Evolutionary conservation across 2,797 vertebrate genomes (phyloP).

Genomic region (Delichon dasypus): DNA sequence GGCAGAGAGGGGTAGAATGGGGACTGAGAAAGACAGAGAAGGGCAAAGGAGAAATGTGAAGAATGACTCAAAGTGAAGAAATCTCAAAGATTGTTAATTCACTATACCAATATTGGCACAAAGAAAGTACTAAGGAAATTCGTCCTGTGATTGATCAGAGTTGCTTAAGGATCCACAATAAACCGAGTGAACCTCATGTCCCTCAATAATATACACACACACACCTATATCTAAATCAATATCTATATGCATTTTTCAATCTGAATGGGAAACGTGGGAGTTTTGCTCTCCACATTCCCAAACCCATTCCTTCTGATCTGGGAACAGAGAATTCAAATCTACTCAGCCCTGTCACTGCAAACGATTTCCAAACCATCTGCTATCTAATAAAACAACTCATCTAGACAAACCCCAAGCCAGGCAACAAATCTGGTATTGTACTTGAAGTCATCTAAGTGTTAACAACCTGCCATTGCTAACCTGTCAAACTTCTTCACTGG

Average conservation of each 20-base stretch:
- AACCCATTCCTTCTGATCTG: background rate
- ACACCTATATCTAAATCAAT: background rate
- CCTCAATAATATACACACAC: background rate
- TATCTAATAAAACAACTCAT: conserved; percentile 64
- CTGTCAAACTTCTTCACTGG: conserved; percentile 31
- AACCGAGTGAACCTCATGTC: background rate
- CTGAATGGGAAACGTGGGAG: background rate
- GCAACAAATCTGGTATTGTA: conserved; percentile 45
- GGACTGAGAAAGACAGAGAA: background rate
- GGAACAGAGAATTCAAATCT: conserved; percentile 48
- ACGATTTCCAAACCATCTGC: conserved; percentile 69
- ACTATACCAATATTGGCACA: background rate
- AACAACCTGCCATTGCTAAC: conserved; percentile 44
- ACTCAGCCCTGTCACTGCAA: conserved; percentile 46
- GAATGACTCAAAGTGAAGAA: background rate
- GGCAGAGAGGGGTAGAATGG: background rate
- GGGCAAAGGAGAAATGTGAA: background rate
- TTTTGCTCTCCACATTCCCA: background rate
- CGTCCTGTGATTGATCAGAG: background rate
- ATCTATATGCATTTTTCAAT: background rate
- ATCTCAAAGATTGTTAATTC: background rate
- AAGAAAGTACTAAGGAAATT: conserved; percentile 17
- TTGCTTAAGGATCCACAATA: background rate
- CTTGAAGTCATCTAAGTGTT: conserved; percentile 52
- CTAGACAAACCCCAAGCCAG: conserved; percentile 53